Evolutionary conservation across 2,113 vertebrate genomes (phyloP), one percentile per base, ranked within the genome.

Genomic region (Dendrocopos noguchii): DNA sequence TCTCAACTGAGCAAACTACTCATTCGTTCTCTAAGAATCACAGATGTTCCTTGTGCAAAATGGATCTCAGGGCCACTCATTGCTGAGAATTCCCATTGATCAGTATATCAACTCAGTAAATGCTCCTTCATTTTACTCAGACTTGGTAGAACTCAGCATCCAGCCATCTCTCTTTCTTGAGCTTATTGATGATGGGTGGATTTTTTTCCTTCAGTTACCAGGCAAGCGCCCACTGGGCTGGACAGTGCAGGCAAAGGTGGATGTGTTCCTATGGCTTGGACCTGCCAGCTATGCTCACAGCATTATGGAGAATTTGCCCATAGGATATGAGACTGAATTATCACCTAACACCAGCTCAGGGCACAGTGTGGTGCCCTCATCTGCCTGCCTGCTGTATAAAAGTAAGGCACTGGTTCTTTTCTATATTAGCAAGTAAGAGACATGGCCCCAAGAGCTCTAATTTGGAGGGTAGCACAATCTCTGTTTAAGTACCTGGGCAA

Each of bases 181-280:
- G 12, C 9, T 72, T 50, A 4, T 61, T 74, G 83, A 11, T 85
- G 44, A 90, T 44, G 28, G 2, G 8, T 80, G 55, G 20, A 42
- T 56, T 82, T 81, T 81, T 80, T 68, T 39, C 39, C 31, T 84
- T 50, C 79, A 99, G 99, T 97, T 99, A 59, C 99, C 99, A 53
- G 99, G 98, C n/a, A 99, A 98, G 93, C 98, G 98, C 31, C 97
- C 89, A 0, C 85, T 96, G 29, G 98, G 98, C 4, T 98, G 99
- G 98, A 96, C 97, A 0, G 98, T 99, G 36, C 98, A 98, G 79
- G 99, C 98, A 3, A 99, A 99, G 95, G 94, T 99, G 25, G 99
- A 99, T 5, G 88, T 98, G 47, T 99, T 98, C 91, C 95, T 99
- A 31, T 99, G 99, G 99, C 97, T 99, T 81, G 99, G 99, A 74